Evolutionary conservation across 1,140 invertebrate genomes (phyloP), one percentile per base, ranked within the genome.

Genomic region (Cherax quadricarinatus): DNA sequence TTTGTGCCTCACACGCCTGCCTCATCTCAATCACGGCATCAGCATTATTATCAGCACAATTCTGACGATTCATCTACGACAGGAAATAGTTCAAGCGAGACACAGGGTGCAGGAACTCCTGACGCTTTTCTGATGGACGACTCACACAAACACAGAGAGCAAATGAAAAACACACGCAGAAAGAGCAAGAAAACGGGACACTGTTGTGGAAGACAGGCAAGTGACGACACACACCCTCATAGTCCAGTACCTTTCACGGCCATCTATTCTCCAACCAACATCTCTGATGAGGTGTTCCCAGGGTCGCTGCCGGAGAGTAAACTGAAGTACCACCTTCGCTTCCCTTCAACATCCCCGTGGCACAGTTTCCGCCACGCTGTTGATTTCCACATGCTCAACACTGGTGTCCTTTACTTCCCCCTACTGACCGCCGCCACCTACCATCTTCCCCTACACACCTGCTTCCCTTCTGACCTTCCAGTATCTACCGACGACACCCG

Each of bases 361-460:
- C 53, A 62, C 24, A 84, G 18, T 14, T 84, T 84, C 24, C 82
- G 82, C 24, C 53, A 84, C 53, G 82, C 82, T 60, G 57, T 84
- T 60, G 82, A 84, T n/a, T 84, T 24, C 53, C 53, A 62, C 53
- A 84, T 62, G 82, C 60, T 3, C 24, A 53, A 62, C 4, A 84
- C 82, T 18, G 82, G 82, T n/a, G 12, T 84, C 82, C 21, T 62
- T 4, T 24, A 60, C n/a, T 60, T 9, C 14, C 82, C 82, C 12
- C 51, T 60, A 9, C 82, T 84, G 4, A 14, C 82, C 18, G 82
- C 82, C 18, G 9, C 82, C 21, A 84, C 82, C n/a, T 84, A 84
- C 82, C 49, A 84, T 3, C 53, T 84, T 4, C 3, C 82, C 5
- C 0, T 60, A 6, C 53, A 62, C 30, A 16, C 24, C 49, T 84